A percentile compares a stretch with the other conserved stretches of the same genome.
phyloP scores from a whole-genome alignment of 2,797 vertebrate species.

The Sciurus carolinensis region DNA sequence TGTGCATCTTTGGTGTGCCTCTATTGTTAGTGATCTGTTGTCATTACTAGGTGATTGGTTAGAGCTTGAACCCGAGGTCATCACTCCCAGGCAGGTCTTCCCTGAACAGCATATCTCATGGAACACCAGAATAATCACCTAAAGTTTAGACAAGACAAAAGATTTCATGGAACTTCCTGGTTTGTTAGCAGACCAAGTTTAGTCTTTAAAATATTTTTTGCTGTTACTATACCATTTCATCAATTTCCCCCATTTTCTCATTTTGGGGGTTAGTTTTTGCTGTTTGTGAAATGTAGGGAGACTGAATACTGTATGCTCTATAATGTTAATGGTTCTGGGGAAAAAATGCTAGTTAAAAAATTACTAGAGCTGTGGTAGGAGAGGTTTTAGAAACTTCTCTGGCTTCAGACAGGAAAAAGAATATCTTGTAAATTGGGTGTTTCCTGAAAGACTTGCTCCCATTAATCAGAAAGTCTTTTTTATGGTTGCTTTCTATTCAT shows the following conservation, averaged over 20 bases:
- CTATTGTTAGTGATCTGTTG: not conserved
- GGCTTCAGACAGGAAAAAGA: not conserved
- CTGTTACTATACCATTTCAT: not conserved
- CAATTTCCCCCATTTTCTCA: not conserved
- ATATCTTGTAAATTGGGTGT: constrained; percentile 1
- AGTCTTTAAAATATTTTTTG: constrained; percentile 30
- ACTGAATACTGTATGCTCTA: not conserved
- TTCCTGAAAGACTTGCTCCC: constrained; percentile 37
- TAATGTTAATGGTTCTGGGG: not conserved
- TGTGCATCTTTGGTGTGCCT: not conserved
- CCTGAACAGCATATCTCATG: too few species aligned
- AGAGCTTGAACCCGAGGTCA: not conserved
- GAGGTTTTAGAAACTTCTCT: not conserved
- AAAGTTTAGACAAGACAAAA: constrained; percentile 42
- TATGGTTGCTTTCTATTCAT: constrained; percentile 34
- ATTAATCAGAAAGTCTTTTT: constrained; percentile 45
- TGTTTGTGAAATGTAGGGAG: not conserved
- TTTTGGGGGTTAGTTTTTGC: not conserved
- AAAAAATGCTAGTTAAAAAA: not conserved
- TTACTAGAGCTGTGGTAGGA: not conserved
- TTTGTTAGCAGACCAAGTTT: not conserved
- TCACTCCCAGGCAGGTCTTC: not conserved
- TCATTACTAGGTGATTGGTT: not conserved
- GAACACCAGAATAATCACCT: not conserved
- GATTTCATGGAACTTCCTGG: constrained; percentile 15